Evolutionary conservation across 2,888 invertebrate species (phyloP).

Genomic region (Cosmorhoe ocellata): DNA sequence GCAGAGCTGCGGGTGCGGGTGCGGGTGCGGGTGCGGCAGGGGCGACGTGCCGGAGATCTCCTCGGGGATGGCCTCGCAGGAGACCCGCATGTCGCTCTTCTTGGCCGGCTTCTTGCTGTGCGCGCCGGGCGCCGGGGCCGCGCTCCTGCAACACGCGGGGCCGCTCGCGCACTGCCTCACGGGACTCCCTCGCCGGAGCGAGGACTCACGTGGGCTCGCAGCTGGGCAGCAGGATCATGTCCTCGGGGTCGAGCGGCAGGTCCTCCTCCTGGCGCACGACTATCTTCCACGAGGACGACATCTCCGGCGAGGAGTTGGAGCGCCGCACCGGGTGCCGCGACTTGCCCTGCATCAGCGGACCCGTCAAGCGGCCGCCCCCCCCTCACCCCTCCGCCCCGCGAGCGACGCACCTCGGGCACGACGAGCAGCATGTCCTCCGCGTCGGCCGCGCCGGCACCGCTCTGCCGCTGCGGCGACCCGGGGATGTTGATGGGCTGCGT

Average conservation of each 20-base stretch:
- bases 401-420: constrained; percentile 63
- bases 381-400: too few species aligned
- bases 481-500: constrained; percentile 86
- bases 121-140: constrained; percentile 19
- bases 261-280: constrained; percentile 37
- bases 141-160: background rate
- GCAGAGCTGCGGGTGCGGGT: constrained; percentile 44
- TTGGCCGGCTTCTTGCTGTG: constrained; percentile 84
- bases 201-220: constrained; percentile 55
- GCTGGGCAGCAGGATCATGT: constrained; percentile 62
- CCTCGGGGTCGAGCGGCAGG: constrained; percentile 40
- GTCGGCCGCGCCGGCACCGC: constrained; percentile 64
- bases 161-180: background rate
- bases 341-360: too few species aligned
- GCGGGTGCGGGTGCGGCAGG: constrained; percentile 59
- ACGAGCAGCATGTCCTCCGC: constrained; percentile 78
- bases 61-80: constrained; percentile 95
- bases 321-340: constrained; percentile 92
- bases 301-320: constrained; percentile 96
- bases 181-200: too few species aligned
- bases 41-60: constrained; percentile 92
- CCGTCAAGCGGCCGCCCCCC: too few species aligned
- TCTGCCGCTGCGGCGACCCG: constrained; percentile 77
- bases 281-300: constrained; percentile 93
- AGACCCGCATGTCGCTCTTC: constrained; percentile 91